A percentile compares a stretch with the other conserved stretches of the same genome.
These are phyloP conservation scores for Stichodactyla mertensii DNA, from an alignment of 64 coral and sea anemone species.

Conservation along the genomic window DNA sequence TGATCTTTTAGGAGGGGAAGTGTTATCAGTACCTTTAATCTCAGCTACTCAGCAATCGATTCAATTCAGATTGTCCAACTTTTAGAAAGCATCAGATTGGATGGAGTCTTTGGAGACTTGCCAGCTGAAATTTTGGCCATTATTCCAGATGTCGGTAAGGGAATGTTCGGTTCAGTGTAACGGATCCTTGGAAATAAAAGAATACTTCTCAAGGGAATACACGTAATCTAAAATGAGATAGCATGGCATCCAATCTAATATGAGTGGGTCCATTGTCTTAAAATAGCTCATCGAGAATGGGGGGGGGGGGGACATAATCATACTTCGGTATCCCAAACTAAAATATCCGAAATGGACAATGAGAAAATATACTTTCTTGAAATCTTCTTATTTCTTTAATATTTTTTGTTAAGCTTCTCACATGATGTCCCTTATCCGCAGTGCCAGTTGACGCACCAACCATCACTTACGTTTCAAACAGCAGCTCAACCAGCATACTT, in stretches of 20 bases:
- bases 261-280: too few relatives aligned
- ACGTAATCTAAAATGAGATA: too few relatives aligned
- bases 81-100: not conserved
- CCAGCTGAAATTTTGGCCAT: slow-evolving; percentile 19
- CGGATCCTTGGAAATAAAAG: too few relatives aligned
- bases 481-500: slow-evolving; percentile 25
- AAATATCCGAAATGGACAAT: too few relatives aligned
- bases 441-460: slow-evolving; percentile 10
- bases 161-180: too few relatives aligned
- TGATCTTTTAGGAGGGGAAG: slow-evolving; percentile 10
- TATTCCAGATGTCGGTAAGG: slow-evolving; percentile 29
- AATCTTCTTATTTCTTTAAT: too few relatives aligned
- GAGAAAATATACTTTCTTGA: too few relatives aligned
- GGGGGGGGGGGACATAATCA: too few relatives aligned
- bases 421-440: not conserved
- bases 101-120: not conserved
- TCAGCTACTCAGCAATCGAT: slow-evolving; percentile 23
- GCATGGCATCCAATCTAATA: too few relatives aligned
- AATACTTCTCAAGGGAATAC: too few relatives aligned
- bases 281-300: too few relatives aligned
- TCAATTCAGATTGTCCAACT: slow-evolving; percentile 30
- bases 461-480: slow-evolving; percentile 7
- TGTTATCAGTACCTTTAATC: slow-evolving; percentile 31
- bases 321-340: too few relatives aligned
- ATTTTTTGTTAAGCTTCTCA: not conserved